Conservation (phyloP, 2,797 vertebrate genomes). For the Oreochromis mossambicus region DNA sequence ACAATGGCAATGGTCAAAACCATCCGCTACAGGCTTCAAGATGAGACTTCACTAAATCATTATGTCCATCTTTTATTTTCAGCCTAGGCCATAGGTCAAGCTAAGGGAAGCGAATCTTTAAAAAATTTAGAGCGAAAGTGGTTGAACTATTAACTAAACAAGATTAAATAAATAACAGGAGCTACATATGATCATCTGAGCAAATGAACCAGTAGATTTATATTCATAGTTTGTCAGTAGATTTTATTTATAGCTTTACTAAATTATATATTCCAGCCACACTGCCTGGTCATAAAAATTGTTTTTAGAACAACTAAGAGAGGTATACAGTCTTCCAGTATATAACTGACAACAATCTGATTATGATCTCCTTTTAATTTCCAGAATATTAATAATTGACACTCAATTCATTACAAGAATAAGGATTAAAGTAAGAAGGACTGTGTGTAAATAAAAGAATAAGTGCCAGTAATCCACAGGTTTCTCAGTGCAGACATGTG, state of each 20-base stretch:
- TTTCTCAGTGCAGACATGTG: not conserved
- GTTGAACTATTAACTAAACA: not conserved
- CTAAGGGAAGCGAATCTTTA: rapidly evolving
- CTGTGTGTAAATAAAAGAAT: not conserved
- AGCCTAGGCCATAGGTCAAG: not conserved
- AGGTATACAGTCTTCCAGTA: not conserved
- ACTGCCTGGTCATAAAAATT: not conserved
- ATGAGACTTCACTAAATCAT: not conserved
- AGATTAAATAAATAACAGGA: not conserved
- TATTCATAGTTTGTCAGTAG: not conserved
- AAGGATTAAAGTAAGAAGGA: not conserved
- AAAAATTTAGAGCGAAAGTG: not conserved
- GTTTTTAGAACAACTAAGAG: not conserved
- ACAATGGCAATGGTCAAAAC: not conserved
- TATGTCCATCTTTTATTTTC: not conserved
- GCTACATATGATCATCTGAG: not conserved
- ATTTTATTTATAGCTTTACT: not conserved
- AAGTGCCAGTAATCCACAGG: not conserved
- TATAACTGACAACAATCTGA: not conserved
- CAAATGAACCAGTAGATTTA: not conserved
- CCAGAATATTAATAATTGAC: not conserved
- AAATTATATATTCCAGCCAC: not conserved
- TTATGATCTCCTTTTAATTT: not conserved
- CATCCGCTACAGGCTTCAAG: not conserved
- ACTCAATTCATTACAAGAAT: not conserved